Evolutionary conservation across 2,888 invertebrate genomes (phyloP), one percentile per base, ranked within the genome.

Genomic region (Ceratothoa steindachneri): DNA sequence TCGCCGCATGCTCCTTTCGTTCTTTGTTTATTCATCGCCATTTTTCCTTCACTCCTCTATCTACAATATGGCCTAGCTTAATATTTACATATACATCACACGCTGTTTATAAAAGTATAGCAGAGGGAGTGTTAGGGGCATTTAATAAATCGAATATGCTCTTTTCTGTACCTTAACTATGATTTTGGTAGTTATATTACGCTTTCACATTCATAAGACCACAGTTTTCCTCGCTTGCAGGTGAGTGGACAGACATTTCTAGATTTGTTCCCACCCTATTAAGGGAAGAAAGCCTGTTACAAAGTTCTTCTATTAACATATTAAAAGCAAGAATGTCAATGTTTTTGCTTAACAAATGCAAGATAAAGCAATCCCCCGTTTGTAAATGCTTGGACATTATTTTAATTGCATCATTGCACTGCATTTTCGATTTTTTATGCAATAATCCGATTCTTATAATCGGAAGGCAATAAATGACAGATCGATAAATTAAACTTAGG

Each of bases 401-500:
- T 3, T 77, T 74, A 2, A 75, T 69, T 19, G 80, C 74, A 51
- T 74, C 75, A 31, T 77, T 75, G 69, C 64, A 78, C 15, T 72
- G 69, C 12, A 77, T 67, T 30, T 77, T 55, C 9, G 74, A 73
- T 12, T 75, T 69, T 24, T 73, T 76, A 72, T 72, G 71, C 15
- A 77, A 72, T 0, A 77, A 71, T 30, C 73, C 74, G 24, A 69
- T 74, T 3, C 80, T 68, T 69, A 80, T 80, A 29, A 69, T 72
- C 12, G 72, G 74, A 1, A 77, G 30, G 64, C 77, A 80, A 69
- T 31, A 51, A 24, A 51, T 31, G 7, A 71, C 24, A 5, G 15
- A 12, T 27, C 71, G 65, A 1, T 30, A 7, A 7, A 52, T 22
- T n/a, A 66, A 22, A 29, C 71, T 31, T 1, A 91, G 82, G 1